These are phyloP conservation scores for Xestia c-nigrum DNA, from an alignment of 2,888 invertebrate species.

Conservation along the genomic window DNA sequence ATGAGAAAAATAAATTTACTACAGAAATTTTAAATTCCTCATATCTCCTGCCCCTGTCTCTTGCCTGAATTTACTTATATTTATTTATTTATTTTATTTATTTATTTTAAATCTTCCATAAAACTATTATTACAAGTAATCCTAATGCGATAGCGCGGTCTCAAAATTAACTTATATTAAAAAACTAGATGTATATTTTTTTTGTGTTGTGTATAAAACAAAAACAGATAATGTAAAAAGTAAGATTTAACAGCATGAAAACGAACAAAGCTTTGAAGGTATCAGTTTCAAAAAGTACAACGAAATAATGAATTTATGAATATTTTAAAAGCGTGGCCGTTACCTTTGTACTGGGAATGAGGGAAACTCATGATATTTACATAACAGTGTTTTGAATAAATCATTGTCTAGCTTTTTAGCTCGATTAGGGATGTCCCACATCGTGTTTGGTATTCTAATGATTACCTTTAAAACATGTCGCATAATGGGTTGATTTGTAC, in stretches of 20 bases:
- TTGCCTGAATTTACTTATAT: no score
- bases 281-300: slow-evolving; percentile 12
- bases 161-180: no score
- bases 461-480: not conserved
- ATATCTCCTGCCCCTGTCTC: no score
- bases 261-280: not conserved
- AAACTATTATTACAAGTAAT: no score
- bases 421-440: slow-evolving; percentile 17
- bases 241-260: not conserved
- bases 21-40: no score
- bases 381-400: slow-evolving; percentile 57
- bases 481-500: not conserved
- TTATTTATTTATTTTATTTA: no score
- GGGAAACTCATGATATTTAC: slow-evolving; percentile 50
- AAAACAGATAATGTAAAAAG: not conserved
- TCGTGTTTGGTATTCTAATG: not conserved
- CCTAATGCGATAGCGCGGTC: no score
- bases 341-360: slow-evolving; percentile 47
- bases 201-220: no score
- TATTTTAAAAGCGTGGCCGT: slow-evolving; percentile 45
- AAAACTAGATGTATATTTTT: no score
- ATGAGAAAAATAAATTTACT: no score
- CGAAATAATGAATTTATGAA: slow-evolving; percentile 53
- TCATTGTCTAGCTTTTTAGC: slow-evolving; percentile 27
- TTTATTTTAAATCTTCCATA: no score